Base-by-base conservation (phyloP, 2,113 vertebrate species). In the Camelus bactrianus region DNA sequence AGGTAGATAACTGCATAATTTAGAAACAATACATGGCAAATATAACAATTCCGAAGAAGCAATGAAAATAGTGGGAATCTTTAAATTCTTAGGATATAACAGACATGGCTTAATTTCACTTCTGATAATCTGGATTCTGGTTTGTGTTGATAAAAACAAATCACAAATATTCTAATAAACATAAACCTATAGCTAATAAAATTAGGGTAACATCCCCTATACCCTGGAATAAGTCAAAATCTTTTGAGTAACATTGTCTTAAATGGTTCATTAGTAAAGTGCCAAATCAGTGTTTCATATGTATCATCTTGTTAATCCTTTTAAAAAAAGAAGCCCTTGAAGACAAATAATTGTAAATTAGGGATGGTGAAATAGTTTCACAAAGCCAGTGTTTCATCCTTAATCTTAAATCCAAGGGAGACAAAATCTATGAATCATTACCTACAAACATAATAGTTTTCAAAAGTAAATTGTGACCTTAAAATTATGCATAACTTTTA, bases 401-500 rank as follows among this genome's bases (percentile, higher is more conserved):
- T 64, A 80, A 62, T 69, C 42, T 69, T 75, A 90, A 46, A 85
- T 46, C 50, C 13, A 80, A 79, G 28, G 12, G 48, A 86, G 32
- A 86, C 5, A 58, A 80, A 86, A 0, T 26, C 22, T 50, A n/a
- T 91, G 28, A 89, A 30, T 72, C 14, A 64, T 72, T 20, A 91
- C 8, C 30, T 62, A 85, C 24, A 85, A 76, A 93, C 22, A 1
- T 38, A 42, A 88, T 76, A 4, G 5, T 65, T 69, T 86, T 81
- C 10, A 84, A 67, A 92, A 70, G 54, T 65, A 62, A 91, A 81
- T 64, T 93, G 28, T 16, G 50, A 64, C 8, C 17, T 93, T 69
- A 85, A 85, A 81, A 88, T 42, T 46, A 84, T 67, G 38, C 6
- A 17, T 87, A 77, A 46, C 32, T 48, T 91, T 93, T 72, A 95